phyloP scores from a whole-genome alignment of 2,113 vertebrate species.

The Nothoprocta pentlandii region DNA sequence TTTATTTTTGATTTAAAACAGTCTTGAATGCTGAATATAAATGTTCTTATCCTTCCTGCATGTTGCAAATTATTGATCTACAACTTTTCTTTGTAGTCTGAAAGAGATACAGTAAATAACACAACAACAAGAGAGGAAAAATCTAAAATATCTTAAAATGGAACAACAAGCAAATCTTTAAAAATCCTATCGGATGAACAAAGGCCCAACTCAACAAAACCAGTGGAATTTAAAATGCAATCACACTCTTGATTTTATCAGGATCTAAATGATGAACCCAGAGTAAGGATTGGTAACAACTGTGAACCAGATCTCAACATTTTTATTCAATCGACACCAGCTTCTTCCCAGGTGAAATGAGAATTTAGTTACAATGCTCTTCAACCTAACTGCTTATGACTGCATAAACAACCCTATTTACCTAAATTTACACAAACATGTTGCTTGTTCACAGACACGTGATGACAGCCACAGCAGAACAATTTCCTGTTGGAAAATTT shows the following conservation, averaged over 20 bases:
- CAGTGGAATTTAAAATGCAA: neutral
- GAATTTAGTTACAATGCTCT: neutral
- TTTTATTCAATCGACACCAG: neutral
- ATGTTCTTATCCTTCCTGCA: neutral
- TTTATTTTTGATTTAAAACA: neutral
- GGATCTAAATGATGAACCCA: neutral
- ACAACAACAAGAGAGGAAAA: neutral
- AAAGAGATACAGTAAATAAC: neutral
- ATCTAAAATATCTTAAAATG: neutral
- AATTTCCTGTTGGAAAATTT: neutral
- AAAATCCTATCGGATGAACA: neutral
- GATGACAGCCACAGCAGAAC: neutral
- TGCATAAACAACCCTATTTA: neutral
- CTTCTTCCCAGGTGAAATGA: neutral
- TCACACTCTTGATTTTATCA: neutral
- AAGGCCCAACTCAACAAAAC: neutral
- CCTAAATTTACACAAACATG: neutral
- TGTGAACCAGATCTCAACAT: neutral
- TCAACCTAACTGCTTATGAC: neutral
- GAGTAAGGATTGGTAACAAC: neutral
- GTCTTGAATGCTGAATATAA: neutral
- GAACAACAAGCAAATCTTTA: neutral
- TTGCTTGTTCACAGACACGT: neutral
- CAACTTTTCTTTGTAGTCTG: neutral
- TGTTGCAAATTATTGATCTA: neutral